Base-by-base conservation (phyloP, 2,888 invertebrate genomes). In the Drosophila suboccidentalis region DNA sequence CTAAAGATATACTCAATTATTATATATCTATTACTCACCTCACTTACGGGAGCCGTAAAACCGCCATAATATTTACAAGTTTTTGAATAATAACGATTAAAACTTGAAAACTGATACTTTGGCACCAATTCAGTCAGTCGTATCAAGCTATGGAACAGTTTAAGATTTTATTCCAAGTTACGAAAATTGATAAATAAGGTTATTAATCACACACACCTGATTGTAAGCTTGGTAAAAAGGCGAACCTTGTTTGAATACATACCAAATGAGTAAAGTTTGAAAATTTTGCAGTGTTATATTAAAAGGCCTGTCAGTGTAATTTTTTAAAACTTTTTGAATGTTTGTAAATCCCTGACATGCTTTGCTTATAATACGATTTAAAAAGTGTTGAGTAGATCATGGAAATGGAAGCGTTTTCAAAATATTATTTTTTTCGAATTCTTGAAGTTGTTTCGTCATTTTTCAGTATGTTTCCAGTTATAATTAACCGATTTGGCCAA, bases 211-310 rank as follows among this genome's bases (percentile, higher is more conserved):
- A n/a, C n/a, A n/a, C n/a, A 77, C 77, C 67, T 43, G 9, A 15
- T 15, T 38, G 29, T 41, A 13, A 76, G 61, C 65, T 71, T 72
- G 13, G 46, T 50, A 8, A 66, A 43, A 29, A 54, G 47, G 62
- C 54, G 57, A 68, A 87, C 57, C 62, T 71, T 75, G n/a, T 38
- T 41, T 19, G 22, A 59, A 49, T 61, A 36, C 81, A 82, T 86
- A 44, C 64, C 68, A 72, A 69, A 46, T 36, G 13, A 46, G 26
- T 46, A 9, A 53, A 15, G 11, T 22, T 58, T 29, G 6, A 19
- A 19, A 66, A 73, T 66, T 66, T 67, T 67, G 59, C 49, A 19
- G n/a, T 10, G 9, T 15, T 19, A 9, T 19, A 6, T 17, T 34
- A 36, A 50, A 50, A 50, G 1, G 13, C 8, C 34, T 36, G 54